These are phyloP conservation scores for Myotis pilosus DNA, from an alignment of 2,797 vertebrate species.

Conservation along the genomic window DNA sequence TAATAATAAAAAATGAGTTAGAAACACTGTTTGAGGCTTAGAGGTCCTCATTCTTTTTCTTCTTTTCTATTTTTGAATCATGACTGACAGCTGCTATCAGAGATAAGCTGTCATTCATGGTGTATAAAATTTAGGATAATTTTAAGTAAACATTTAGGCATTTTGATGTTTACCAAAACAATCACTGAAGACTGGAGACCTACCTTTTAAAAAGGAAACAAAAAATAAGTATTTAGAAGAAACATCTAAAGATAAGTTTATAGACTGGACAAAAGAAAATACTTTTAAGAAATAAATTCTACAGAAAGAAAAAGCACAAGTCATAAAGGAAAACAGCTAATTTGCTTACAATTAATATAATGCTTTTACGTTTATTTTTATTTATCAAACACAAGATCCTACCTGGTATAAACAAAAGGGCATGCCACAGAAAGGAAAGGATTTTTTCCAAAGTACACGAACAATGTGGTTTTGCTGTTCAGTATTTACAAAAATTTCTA, in stretches of 20 bases:
- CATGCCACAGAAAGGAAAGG: not conserved
- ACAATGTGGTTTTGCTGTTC: not conserved
- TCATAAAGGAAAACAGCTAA: not conserved
- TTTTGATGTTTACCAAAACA: not conserved
- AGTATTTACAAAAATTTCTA: not conserved
- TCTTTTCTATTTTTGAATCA: slow-evolving; percentile 3
- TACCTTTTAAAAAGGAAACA: not conserved
- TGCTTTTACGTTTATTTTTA: not conserved
- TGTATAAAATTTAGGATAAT: slow-evolving; percentile 31
- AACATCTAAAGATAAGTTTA: not conserved
- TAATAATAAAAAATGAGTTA: not conserved
- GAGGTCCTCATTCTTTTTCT: not conserved
- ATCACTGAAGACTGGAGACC: not conserved
- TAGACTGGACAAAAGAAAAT: not conserved
- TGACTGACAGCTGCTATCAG: not conserved
- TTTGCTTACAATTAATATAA: not conserved
- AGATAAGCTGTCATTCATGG: not conserved
- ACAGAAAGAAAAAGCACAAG: not conserved
- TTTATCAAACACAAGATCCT: not conserved
- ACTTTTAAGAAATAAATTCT: not conserved
- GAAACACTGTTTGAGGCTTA: slow-evolving; percentile 51
- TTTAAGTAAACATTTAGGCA: slow-evolving; percentile 48
- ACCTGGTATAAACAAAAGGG: not conserved
- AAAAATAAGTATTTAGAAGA: not conserved
- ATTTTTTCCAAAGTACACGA: not conserved